Evolutionary conservation across 1,140 invertebrate genomes (phyloP).

Genomic region (Octopus sinensis): DNA sequence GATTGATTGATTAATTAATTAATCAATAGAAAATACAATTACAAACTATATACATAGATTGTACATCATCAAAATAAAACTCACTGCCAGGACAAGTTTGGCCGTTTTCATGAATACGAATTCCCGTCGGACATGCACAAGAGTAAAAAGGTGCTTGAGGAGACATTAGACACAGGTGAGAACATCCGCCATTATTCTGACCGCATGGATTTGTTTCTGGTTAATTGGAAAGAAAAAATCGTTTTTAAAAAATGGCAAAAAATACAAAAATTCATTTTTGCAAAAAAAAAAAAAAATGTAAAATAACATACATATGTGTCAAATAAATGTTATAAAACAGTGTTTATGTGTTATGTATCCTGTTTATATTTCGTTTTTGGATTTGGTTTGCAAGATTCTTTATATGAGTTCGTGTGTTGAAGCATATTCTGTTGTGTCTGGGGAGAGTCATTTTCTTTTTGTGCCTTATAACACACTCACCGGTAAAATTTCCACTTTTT

Average conservation of each 20-base stretch:
- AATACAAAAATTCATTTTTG: not conserved
- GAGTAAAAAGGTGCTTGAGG: constrained; percentile 70
- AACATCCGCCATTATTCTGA: constrained; percentile 72
- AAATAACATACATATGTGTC: not conserved
- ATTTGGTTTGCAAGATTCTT: too few species aligned
- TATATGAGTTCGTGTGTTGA: too few species aligned
- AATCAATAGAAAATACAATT: too few species aligned
- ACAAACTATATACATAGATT: too few species aligned
- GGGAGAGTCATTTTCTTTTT: too few species aligned
- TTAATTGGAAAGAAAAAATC: not conserved
- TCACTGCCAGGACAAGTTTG: constrained; percentile 74
- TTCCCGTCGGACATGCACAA: constrained; percentile 92
- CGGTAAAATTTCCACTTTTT: too few species aligned
- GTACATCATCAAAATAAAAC: not conserved
- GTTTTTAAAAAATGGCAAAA: not conserved
- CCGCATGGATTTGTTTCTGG: constrained; percentile 77
- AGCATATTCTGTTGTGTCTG: too few species aligned
- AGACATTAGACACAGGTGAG: constrained; percentile 89
- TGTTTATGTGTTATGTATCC: too few species aligned
- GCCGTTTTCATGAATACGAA: constrained; percentile 69
- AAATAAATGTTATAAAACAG: too few species aligned
- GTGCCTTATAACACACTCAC: too few species aligned
- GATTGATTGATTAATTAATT: too few species aligned
- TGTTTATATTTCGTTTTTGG: too few species aligned
- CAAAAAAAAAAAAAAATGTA: constrained; percentile 5